Evolutionary conservation across 1,140 invertebrate genomes (phyloP).

Genomic region (Rhynchophorus ferrugineus): DNA sequence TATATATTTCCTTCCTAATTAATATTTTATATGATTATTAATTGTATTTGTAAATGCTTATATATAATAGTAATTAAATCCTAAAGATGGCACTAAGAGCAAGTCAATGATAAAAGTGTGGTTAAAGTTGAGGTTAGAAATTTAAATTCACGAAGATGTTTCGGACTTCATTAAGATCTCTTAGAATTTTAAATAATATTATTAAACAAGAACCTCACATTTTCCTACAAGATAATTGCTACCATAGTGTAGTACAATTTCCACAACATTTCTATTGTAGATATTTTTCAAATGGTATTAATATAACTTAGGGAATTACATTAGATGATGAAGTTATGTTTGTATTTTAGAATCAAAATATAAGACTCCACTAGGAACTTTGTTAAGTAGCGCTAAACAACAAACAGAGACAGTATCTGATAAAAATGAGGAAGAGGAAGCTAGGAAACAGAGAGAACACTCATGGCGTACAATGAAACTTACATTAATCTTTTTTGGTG

Average conservation of each 20-base stretch:
- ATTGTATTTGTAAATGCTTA: too few species aligned
- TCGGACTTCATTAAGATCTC: conserved; percentile 20
- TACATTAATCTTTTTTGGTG: conserved; percentile 45
- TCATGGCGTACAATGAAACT: conserved; percentile 51
- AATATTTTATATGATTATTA: too few species aligned
- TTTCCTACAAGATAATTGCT: conserved; percentile 10
- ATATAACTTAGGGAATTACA: too few species aligned
- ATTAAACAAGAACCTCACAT: conserved; percentile 14
- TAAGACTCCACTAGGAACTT: conserved; percentile 27
- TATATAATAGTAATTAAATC: too few species aligned
- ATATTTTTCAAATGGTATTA: conserved; percentile 19
- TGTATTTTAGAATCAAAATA: conserved; percentile 19
- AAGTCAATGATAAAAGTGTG: conserved; percentile 4
- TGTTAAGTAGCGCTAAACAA: conserved; percentile 27
- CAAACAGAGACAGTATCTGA: conserved; percentile 25
- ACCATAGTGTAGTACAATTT: conserved; percentile 5
- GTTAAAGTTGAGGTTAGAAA: neutral
- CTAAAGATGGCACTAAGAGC: too few species aligned
- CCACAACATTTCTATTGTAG: conserved; percentile 9
- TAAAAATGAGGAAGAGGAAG: conserved; percentile 40
- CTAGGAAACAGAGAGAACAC: conserved; percentile 43
- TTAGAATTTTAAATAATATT: conserved; percentile 20
- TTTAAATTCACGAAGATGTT: conserved; percentile 21
- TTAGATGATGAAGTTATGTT: too few species aligned
- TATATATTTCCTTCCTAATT: too few species aligned